A percentile compares a stretch with the other conserved stretches of the same genome.
Evolutionary conservation across 2,113 vertebrate species (phyloP).

Genomic region (Fregata magnificens): DNA sequence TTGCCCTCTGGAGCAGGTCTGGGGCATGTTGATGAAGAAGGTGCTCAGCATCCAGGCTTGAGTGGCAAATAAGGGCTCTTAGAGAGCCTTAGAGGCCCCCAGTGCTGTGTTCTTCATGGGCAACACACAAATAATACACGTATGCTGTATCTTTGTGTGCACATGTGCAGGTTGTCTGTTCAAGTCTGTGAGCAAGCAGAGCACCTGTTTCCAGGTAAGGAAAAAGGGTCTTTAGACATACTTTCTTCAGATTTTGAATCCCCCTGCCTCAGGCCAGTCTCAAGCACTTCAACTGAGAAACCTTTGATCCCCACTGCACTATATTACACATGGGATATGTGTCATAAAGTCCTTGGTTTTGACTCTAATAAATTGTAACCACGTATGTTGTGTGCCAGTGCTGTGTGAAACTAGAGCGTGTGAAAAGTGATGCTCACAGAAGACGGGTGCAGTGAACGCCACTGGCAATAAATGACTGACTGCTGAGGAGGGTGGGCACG

Average conservation of each 20-base stretch:
- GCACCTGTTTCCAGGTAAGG: neutral
- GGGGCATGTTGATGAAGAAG: neutral
- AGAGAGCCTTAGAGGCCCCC: neutral
- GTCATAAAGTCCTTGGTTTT: neutral
- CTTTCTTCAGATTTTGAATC: neutral
- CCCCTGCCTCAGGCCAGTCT: neutral
- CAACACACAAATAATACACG: neutral
- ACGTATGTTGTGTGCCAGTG: accelerated
- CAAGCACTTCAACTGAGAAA: neutral
- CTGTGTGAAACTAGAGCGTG: neutral
- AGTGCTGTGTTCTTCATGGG: neutral
- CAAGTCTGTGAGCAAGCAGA: neutral
- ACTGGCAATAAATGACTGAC: neutral
- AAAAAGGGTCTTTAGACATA: neutral
- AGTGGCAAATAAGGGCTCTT: neutral
- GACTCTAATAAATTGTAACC: neutral
- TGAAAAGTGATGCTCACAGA: neutral
- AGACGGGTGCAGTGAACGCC: accelerated
- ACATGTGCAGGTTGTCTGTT: neutral
- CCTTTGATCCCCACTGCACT: neutral
- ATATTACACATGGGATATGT: neutral
- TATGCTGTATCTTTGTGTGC: accelerated
- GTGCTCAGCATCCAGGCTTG: neutral
- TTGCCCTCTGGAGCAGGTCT: neutral
- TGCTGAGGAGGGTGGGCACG: neutral